phyloP scores from a whole-genome alignment of 2,888 invertebrate species.

The Cabera pusaria region DNA sequence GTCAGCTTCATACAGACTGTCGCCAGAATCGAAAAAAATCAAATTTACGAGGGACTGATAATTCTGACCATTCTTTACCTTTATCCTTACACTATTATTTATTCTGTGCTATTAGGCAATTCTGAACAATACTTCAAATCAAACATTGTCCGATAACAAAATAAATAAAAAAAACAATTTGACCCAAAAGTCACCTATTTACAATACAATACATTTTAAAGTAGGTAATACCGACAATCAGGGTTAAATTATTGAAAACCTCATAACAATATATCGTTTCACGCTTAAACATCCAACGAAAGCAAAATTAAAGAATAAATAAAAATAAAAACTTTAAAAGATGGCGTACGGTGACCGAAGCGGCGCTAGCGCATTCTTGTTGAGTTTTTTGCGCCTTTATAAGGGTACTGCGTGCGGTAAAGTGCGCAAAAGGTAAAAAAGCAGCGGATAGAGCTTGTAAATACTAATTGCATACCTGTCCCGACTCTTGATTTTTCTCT shows the following conservation, averaged over 20 bases:
- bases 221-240: conserved; percentile 36
- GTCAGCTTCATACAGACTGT: too few relatives aligned
- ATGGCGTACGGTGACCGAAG: conserved; percentile 39
- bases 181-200: conserved; percentile 34
- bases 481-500: conserved; percentile 6
- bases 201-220: conserved; percentile 34
- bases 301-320: conserved; percentile 37
- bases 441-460: conserved; percentile 11
- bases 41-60: too few relatives aligned
- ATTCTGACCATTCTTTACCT: too few relatives aligned
- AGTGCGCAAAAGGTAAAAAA: conserved; percentile 10
- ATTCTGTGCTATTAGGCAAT: too few relatives aligned
- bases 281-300: conserved; percentile 38
- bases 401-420: conserved; percentile 38
- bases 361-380: conserved; percentile 50
- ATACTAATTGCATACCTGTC: conserved; percentile 29
- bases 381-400: conserved; percentile 40
- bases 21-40: too few relatives aligned
- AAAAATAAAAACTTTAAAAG: conserved; percentile 46
- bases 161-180: too few relatives aligned
- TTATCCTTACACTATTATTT: too few relatives aligned
- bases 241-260: conserved; percentile 34
- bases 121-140: too few relatives aligned
- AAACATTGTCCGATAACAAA: too few relatives aligned
- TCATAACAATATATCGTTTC: conserved; percentile 46